Conservation (phyloP, 1,140 invertebrate genomes). For the Drosophila littoralis region DNA sequence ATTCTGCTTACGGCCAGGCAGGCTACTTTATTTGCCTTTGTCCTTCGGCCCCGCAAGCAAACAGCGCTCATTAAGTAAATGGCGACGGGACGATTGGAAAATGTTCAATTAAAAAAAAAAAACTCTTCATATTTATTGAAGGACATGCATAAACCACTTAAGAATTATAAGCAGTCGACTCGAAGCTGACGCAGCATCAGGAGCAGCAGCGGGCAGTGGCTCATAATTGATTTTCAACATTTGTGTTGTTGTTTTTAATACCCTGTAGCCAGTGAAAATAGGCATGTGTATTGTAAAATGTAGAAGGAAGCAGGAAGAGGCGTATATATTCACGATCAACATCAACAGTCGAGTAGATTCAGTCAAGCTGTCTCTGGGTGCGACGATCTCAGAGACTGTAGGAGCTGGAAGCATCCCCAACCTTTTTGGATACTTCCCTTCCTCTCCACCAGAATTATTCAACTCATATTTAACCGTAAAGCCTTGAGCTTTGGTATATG, state of each 20-base stretch:
- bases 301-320: too few relatives aligned
- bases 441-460: too few relatives aligned
- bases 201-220: constrained; percentile 9
- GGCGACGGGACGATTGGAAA: constrained; percentile 37
- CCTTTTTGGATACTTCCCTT: too few relatives aligned
- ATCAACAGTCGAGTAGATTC: too few relatives aligned
- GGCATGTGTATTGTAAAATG: too few relatives aligned
- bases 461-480: too few relatives aligned
- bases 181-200: background rate
- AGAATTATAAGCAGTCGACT: constrained; percentile 34
- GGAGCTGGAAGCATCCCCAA: too few relatives aligned
- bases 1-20: constrained; percentile 24
- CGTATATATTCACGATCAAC: too few relatives aligned
- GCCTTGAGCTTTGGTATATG: too few relatives aligned
- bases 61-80: constrained; percentile 51
- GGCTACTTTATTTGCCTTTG: constrained; percentile 38
- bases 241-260: constrained; percentile 33
- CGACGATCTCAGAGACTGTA: too few relatives aligned
- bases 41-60: constrained; percentile 31
- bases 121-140: background rate
- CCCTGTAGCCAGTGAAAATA: too few relatives aligned
- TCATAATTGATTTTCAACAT: constrained; percentile 72
- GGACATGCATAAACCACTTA: constrained; percentile 65
- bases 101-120: constrained; percentile 76
- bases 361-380: too few relatives aligned